Conservation (phyloP, 2,888 invertebrate species). For the Lottia gigantea region DNA sequence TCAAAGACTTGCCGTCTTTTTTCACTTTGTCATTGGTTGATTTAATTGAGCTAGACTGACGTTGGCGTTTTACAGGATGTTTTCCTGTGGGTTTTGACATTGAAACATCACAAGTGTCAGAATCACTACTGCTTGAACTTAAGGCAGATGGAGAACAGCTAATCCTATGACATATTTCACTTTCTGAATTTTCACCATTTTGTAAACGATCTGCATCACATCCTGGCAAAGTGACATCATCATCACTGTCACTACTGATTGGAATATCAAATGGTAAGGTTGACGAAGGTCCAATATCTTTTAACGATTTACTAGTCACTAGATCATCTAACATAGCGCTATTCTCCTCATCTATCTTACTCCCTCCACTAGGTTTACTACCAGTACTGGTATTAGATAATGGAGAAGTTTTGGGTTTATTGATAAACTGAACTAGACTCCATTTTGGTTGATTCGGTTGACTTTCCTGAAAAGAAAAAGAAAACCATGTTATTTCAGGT, state of each 20-base stretch:
- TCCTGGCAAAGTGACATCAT: neutral
- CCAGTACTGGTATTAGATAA: slow-evolving; percentile 8
- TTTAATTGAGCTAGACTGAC: slow-evolving; percentile 4
- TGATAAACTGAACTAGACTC: neutral
- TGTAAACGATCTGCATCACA: slow-evolving; percentile 14
- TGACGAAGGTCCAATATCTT: slow-evolving; percentile 14
- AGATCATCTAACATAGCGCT: slow-evolving; percentile 14
- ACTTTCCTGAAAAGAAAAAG: neutral
- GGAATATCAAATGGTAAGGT: slow-evolving; percentile 14
- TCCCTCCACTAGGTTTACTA: slow-evolving; percentile 11
- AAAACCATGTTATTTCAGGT: neutral
- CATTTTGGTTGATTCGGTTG: neutral
- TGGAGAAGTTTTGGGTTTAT: slow-evolving; percentile 10
- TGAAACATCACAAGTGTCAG: neutral
- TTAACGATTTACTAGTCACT: slow-evolving; percentile 3
- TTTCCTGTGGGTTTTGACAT: neutral
- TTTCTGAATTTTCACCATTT: slow-evolving; percentile 21
- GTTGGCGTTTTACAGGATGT: neutral
- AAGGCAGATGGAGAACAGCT: neutral
- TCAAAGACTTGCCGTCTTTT: slow-evolving; percentile 8
- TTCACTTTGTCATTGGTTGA: neutral
- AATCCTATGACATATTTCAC: neutral
- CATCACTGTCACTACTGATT: slow-evolving; percentile 1
- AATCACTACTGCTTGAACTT: neutral
- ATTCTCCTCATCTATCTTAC: slow-evolving; percentile 20